phyloP scores from a whole-genome alignment of 2,797 vertebrate genomes.

The Anniella stebbinsi region DNA sequence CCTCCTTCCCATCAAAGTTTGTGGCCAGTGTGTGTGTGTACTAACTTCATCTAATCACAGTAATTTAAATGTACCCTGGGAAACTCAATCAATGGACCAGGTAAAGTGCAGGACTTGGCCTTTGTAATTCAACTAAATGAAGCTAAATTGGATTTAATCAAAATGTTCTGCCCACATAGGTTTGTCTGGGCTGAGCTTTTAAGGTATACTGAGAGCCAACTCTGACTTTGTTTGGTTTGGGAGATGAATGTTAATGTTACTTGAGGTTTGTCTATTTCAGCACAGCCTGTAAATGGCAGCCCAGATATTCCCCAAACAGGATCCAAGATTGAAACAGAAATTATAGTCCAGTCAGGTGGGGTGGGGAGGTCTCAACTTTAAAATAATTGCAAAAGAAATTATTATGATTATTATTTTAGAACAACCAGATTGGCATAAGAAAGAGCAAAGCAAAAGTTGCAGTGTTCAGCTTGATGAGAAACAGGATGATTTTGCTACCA shows the following conservation, averaged over 20 bases:
- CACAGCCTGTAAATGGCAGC: background rate
- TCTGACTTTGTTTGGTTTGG: background rate
- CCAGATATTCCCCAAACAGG: background rate
- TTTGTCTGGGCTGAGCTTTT: background rate
- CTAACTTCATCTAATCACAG: background rate
- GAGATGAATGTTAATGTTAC: background rate
- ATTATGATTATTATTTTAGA: background rate
- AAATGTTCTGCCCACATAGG: background rate
- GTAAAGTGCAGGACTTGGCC: background rate
- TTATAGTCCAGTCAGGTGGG: background rate
- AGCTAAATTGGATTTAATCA: conserved; percentile 3
- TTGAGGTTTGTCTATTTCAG: background rate
- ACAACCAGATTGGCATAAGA: no score
- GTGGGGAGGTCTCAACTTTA: no score
- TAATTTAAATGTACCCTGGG: background rate
- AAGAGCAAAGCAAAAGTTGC: no score
- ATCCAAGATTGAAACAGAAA: background rate
- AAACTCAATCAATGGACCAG: background rate
- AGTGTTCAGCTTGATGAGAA: no score
- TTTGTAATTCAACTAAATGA: background rate
- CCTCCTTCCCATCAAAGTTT: background rate
- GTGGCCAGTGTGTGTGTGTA: no score
- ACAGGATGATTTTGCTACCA: no score
- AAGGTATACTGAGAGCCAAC: background rate
- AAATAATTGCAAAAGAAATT: background rate